Conservation (phyloP, 2,113 vertebrate genomes). For the Catagonus wagneri region DNA sequence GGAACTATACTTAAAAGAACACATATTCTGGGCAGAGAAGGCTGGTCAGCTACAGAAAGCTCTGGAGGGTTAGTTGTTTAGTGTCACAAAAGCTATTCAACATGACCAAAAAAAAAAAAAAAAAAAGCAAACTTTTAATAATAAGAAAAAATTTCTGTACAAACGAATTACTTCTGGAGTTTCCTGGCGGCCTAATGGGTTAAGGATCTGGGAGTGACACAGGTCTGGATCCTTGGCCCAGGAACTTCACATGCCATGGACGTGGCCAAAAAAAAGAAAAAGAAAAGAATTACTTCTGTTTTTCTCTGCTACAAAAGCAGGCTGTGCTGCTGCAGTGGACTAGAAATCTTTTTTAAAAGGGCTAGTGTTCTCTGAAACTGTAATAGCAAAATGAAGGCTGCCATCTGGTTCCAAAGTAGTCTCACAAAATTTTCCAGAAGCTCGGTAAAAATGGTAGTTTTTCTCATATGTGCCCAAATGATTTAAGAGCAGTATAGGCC, state of each 20-base stretch:
- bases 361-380: not conserved
- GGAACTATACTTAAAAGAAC: not conserved
- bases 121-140: not conserved
- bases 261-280: not conserved
- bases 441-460: slow-evolving; percentile 9
- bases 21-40: not conserved
- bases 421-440: slow-evolving; percentile 5
- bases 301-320: not conserved
- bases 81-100: not conserved
- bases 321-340: not conserved
- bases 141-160: not conserved
- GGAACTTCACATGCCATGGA: too few species aligned
- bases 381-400: not conserved
- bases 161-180: not conserved
- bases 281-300: not conserved
- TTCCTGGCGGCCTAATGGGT: too few species aligned
- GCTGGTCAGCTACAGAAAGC: not conserved
- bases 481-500: not conserved
- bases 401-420: not conserved
- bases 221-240: too few species aligned
- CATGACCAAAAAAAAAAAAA: not conserved
- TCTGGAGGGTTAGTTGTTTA: not conserved
- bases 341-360: not conserved
- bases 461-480: not conserved
- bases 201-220: too few species aligned